Conservation (phyloP, 1,140 invertebrate species). For the Eubasilissa regina region DNA sequence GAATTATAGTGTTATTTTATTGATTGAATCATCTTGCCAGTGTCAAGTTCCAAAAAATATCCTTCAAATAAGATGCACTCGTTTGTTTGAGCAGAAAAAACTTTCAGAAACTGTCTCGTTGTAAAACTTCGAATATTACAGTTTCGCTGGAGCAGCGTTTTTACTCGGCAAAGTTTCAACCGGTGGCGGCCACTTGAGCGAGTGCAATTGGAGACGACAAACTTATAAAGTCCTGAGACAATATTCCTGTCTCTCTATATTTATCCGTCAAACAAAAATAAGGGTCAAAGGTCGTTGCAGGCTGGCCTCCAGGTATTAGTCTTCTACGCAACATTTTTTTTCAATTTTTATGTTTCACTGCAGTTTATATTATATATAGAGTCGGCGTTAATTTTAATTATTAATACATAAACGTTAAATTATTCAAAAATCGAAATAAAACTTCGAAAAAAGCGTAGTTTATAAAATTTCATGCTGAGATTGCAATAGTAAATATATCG, state of each 20-base stretch:
- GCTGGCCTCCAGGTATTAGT: not conserved
- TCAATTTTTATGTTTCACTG: not conserved
- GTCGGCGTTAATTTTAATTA: not conserved
- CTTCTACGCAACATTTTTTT: not conserved
- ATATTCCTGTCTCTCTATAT: not conserved
- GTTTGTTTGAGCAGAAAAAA: no score
- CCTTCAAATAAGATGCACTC: no score
- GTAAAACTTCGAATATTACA: slow-evolving; percentile 21
- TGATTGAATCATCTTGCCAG: no score
- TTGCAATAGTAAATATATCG: no score
- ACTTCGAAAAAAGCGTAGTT: no score
- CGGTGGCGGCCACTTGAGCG: not conserved
- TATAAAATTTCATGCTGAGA: no score
- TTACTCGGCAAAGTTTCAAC: slow-evolving; percentile 2
- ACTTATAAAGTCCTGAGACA: slow-evolving; percentile 6
- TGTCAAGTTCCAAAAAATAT: no score
- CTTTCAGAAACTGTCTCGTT: not conserved
- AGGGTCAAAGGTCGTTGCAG: not conserved
- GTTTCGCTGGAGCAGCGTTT: not conserved
- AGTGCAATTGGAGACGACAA: slow-evolving; percentile 28
- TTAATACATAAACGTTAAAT: no score
- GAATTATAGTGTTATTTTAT: no score
- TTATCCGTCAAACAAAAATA: slow-evolving; percentile 11
- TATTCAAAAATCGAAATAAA: no score
- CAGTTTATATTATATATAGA: not conserved